Evolutionary conservation across 2,113 vertebrate genomes (phyloP).

Genomic region (Vidua chalybeata): DNA sequence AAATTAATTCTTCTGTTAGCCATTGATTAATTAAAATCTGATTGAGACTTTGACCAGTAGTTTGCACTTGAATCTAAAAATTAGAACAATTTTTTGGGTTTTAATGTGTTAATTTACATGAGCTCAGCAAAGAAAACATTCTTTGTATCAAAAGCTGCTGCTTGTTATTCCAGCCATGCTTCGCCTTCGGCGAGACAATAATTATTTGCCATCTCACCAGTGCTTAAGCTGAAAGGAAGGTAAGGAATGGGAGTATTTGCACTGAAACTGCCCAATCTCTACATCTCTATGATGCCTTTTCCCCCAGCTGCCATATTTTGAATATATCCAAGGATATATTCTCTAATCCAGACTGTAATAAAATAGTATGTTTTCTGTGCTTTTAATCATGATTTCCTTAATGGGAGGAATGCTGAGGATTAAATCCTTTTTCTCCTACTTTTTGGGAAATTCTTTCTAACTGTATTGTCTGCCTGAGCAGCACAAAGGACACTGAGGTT

Average conservation of each 20-base stretch:
- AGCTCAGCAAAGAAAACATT: background rate
- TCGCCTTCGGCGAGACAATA: background rate
- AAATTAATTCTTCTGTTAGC: background rate
- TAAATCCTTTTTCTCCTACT: background rate
- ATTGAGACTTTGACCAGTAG: background rate
- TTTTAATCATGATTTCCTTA: background rate
- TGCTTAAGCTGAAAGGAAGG: background rate
- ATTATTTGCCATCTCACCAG: background rate
- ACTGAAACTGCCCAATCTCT: background rate
- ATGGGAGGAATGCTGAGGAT: background rate
- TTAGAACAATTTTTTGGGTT: background rate
- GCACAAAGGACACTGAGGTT: background rate
- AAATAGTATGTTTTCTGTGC: background rate
- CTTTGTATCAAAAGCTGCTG: background rate
- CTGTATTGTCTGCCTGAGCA: background rate
- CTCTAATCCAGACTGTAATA: background rate
- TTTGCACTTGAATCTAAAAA: constrained; percentile 6
- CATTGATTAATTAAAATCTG: background rate
- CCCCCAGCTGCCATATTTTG: background rate
- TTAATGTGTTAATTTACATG: background rate
- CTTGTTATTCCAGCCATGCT: background rate
- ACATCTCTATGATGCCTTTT: background rate
- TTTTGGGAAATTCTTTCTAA: background rate
- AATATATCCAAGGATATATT: background rate
- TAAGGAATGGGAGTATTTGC: background rate